Evolutionary conservation across 2,888 invertebrate species (phyloP).

Genomic region (Aradus depressus): DNA sequence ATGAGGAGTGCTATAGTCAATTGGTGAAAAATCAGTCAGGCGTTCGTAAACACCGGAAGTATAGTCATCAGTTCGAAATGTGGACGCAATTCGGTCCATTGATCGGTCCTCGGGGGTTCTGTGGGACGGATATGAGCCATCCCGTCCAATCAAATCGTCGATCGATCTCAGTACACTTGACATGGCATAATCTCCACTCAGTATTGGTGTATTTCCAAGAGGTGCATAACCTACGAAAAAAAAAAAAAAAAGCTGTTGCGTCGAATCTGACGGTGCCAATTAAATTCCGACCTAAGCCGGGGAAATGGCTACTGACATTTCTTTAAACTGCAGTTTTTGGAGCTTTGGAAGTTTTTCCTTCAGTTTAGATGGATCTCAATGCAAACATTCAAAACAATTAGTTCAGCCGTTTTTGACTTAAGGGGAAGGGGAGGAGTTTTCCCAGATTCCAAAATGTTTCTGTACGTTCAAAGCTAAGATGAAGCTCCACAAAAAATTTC

Average conservation of each 20-base stretch:
- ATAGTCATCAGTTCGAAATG: conserved; percentile 39
- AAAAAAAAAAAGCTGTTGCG: conserved; percentile 6
- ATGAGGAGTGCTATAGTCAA: conserved; percentile 38
- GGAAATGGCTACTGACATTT: too few relatives aligned
- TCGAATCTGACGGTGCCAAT: too few relatives aligned
- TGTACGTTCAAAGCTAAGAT: too few relatives aligned
- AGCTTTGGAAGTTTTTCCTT: too few relatives aligned
- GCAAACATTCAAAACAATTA: too few relatives aligned
- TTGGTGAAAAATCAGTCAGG: conserved; percentile 38
- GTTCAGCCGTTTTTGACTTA: too few relatives aligned
- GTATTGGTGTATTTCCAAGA: conserved; percentile 20
- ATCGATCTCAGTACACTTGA: conserved; percentile 39
- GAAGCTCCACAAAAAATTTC: too few relatives aligned
- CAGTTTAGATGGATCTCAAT: too few relatives aligned
- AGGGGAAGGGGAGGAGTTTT: too few relatives aligned
- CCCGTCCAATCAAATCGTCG: conserved; percentile 36
- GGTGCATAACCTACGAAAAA: conserved; percentile 23
- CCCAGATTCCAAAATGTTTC: too few relatives aligned
- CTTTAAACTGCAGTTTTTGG: too few relatives aligned
- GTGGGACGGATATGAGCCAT: conserved; percentile 28
- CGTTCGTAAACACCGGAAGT: conserved; percentile 38
- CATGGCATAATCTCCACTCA: conserved; percentile 29
- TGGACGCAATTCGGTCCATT: conserved; percentile 40
- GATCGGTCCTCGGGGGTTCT: conserved; percentile 39
- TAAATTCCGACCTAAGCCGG: too few relatives aligned